Conservation (phyloP, 2,113 vertebrate genomes). For the Neogobius melanostomus region DNA sequence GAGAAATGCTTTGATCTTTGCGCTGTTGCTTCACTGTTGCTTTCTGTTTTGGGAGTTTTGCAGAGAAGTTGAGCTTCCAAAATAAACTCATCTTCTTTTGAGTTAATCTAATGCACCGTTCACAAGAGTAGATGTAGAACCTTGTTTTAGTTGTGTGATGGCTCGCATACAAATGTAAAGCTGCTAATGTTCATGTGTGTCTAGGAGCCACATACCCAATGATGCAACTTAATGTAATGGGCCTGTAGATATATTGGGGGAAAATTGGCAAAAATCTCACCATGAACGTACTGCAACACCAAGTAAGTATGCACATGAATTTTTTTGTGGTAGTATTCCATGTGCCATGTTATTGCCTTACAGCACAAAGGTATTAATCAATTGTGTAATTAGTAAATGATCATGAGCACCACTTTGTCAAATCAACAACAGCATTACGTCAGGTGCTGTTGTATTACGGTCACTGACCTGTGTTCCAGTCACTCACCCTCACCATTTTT, state of each 20-base stretch:
- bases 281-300: neutral
- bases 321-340: neutral
- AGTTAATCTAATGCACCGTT: too few species aligned
- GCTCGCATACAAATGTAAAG: neutral
- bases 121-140: too few species aligned
- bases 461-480: conserved; percentile 45
- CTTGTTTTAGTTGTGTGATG: neutral
- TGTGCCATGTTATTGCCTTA: neutral
- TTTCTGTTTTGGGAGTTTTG: conserved; percentile 3
- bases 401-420: neutral
- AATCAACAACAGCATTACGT: conserved; percentile 17
- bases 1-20: conserved; percentile 31
- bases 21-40: conserved; percentile 19
- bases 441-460: conserved; percentile 27
- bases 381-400: neutral
- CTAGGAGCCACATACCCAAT: neutral
- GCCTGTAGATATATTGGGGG: neutral
- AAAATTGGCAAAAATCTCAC: neutral
- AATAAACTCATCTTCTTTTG: too few species aligned
- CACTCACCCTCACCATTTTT: conserved; percentile 18
- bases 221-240: neutral
- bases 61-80: neutral
- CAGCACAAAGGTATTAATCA: neutral
- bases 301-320: neutral
- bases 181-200: neutral